These are phyloP conservation scores for Cariama cristata DNA, from an alignment of 2,113 vertebrate genomes.

Conservation along the genomic window DNA sequence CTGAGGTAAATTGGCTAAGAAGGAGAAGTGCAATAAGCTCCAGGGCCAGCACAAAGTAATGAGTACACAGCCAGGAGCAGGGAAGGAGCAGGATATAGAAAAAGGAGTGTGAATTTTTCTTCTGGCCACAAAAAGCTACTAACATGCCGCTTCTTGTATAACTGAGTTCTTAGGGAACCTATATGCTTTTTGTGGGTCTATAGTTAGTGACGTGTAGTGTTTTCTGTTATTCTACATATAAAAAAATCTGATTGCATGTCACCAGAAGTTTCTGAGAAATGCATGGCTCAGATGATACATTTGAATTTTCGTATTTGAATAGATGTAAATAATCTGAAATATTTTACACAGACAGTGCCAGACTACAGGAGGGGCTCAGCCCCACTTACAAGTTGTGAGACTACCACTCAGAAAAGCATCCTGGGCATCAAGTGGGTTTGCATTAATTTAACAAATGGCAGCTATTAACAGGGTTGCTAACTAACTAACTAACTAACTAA, in stretches of 20 bases:
- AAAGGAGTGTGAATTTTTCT: background rate
- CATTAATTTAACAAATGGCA: conserved; percentile 61
- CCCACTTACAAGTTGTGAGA: conserved; percentile 31
- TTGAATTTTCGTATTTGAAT: background rate
- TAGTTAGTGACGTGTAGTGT: background rate
- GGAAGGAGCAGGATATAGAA: background rate
- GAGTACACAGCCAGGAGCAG: background rate
- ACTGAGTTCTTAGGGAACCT: background rate
- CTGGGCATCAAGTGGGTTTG: conserved; percentile 20
- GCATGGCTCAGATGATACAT: background rate
- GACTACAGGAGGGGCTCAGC: conserved; percentile 1
- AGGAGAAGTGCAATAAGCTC: background rate
- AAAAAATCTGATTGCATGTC: background rate
- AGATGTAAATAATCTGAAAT: background rate
- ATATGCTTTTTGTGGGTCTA: background rate
- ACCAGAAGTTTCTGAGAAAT: background rate
- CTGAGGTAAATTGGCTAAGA: background rate
- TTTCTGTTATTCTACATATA: background rate
- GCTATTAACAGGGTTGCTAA: conserved; percentile 64
- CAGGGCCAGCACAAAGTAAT: background rate
- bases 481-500: no score
- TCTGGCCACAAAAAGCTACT: background rate
- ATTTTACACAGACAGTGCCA: background rate
- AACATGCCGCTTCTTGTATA: background rate
- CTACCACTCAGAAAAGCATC: conserved; percentile 47